Percentiles rank a stretch among this genome's conserved stretches.
phyloP scores from a whole-genome alignment of 1,140 invertebrate genomes.

The Lepidurus couesii region DNA sequence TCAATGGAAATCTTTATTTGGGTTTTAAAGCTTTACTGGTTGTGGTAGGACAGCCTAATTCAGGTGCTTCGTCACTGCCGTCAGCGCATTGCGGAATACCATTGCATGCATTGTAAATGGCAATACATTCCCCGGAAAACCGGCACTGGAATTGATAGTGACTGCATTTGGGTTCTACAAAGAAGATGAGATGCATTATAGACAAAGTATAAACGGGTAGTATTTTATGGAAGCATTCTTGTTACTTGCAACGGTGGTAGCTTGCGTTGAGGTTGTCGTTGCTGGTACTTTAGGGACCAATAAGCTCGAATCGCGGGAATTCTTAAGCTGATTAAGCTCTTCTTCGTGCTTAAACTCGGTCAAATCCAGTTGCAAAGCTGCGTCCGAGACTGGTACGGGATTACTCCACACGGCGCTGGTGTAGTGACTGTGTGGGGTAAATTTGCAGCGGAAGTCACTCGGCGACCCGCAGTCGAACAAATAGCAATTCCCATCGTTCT shows the following conservation, averaged over 20 bases:
- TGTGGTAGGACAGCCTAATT: slow-evolving; percentile 62
- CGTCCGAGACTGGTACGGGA: slow-evolving; percentile 48
- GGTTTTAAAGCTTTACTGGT: slow-evolving; percentile 20
- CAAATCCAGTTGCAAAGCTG: slow-evolving; percentile 52
- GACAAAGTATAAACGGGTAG: background rate
- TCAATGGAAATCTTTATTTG: background rate
- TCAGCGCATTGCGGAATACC: slow-evolving; percentile 89
- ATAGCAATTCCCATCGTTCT: slow-evolving; percentile 83
- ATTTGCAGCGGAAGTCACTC: slow-evolving; percentile 86
- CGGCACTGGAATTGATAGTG: slow-evolving; percentile 82
- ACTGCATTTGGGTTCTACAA: slow-evolving; percentile 53
- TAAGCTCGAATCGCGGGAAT: background rate
- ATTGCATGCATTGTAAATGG: slow-evolving; percentile 92
- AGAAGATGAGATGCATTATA: background rate
- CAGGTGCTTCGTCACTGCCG: slow-evolving; percentile 78
- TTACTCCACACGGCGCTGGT: slow-evolving; percentile 68
- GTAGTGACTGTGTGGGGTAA: slow-evolving; percentile 79
- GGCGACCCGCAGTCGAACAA: slow-evolving; percentile 83
- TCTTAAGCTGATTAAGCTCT: slow-evolving; percentile 65
- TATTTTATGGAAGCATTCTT: background rate
- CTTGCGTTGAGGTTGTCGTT: slow-evolving; percentile 32
- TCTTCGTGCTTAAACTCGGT: slow-evolving; percentile 72
- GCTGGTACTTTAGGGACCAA: background rate
- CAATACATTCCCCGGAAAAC: slow-evolving; percentile 81
- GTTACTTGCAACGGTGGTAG: slow-evolving; percentile 33